These are phyloP conservation scores for Numenius phaeopus DNA, from an alignment of 2,797 vertebrate genomes.

Conservation along the genomic window DNA sequence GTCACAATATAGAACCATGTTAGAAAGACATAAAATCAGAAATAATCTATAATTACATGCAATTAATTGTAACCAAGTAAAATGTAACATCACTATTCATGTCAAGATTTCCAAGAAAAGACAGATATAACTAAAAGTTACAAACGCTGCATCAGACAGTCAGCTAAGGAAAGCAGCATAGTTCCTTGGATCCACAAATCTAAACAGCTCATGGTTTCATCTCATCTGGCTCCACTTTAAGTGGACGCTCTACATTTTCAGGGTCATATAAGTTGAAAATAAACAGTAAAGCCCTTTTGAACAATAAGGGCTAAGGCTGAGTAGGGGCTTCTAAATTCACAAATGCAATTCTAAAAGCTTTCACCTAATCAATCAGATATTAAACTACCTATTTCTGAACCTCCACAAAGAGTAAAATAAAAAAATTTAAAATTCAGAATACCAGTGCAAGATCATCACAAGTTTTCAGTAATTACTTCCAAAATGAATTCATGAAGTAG, in stretches of 20 bases:
- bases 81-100: neutral
- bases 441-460: neutral
- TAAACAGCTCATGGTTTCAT: neutral
- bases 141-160: neutral
- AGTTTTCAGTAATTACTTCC: neutral
- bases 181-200: neutral
- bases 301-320: neutral
- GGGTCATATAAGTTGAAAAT: neutral
- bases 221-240: neutral
- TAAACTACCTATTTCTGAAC: neutral
- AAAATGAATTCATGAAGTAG: neutral
- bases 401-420: neutral
- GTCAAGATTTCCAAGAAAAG: neutral
- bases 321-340: neutral
- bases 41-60: neutral
- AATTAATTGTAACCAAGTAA: neutral
- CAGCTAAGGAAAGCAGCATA: neutral
- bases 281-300: neutral
- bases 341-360: neutral
- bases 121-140: neutral
- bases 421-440: neutral
- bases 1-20: neutral
- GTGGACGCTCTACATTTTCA: neutral
- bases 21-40: neutral
- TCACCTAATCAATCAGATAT: neutral